Percentiles rank a stretch among this genome's conserved stretches.
Evolutionary conservation across 1,140 invertebrate species (phyloP).

Genomic region (Harlomillsia oculata): DNA sequence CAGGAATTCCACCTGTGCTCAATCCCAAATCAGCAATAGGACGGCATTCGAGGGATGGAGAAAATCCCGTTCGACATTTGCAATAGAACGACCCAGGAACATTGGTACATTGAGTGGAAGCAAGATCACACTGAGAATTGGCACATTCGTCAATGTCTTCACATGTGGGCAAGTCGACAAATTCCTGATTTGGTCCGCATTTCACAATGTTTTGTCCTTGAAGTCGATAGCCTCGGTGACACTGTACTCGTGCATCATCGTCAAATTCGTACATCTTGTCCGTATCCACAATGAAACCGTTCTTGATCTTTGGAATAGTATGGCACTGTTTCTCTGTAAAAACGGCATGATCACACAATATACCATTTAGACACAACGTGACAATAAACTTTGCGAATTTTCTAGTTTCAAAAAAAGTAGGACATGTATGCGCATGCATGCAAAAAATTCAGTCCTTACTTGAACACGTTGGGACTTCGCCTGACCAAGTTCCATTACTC

Average conservation of each 20-base stretch:
- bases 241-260: constrained; percentile 85
- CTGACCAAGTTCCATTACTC: constrained; percentile 94
- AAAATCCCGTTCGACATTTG: constrained; percentile 73
- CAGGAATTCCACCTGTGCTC: constrained; percentile 77
- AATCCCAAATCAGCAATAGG: constrained; percentile 78
- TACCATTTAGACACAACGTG: constrained; percentile 1
- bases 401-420: constrained; percentile 2
- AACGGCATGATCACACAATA: background rate
- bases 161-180: constrained; percentile 50
- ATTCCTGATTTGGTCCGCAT: constrained; percentile 75
- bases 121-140: constrained; percentile 75
- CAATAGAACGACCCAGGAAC: constrained; percentile 83
- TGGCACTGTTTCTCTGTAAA: constrained; percentile 62
- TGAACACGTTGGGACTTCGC: constrained; percentile 75
- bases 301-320: constrained; percentile 68
- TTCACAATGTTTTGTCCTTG: constrained; percentile 76
- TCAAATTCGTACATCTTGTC: constrained; percentile 68
- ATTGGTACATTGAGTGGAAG: constrained; percentile 84
- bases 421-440: constrained; percentile 14
- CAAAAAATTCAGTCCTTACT: constrained; percentile 47
- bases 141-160: constrained; percentile 62
- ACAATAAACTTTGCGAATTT: background rate
- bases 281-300: constrained; percentile 71
- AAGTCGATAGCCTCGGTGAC: constrained; percentile 76
- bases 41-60: constrained; percentile 76